Base-by-base conservation (phyloP, 2,797 vertebrate species). In the Schizothorax lantsangensis region DNA sequence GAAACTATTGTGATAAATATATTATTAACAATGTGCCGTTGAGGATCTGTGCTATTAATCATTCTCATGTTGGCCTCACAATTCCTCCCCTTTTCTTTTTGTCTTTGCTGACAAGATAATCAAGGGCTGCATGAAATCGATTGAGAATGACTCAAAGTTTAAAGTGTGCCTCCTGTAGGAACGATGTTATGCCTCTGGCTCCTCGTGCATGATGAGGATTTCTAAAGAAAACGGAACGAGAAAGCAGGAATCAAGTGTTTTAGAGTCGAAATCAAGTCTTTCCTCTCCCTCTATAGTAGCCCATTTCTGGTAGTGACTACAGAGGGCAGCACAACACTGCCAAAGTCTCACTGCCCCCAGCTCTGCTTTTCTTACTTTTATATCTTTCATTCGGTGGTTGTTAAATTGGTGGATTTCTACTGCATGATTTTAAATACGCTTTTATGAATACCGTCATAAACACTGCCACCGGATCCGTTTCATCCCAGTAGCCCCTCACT, bases 261-360 rank as follows among this genome's bases (percentile, higher is more conserved):
- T n/a, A n/a, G n/a, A n/a, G n/a, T n/a, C n/a, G n/a, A 30, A 30
- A 30, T 30, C 30, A 30, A 30, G 33, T 79, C 36, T 85, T 40
- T 72, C 83, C 47, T 69, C 64, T 77, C 81, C 75, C 77, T 87
- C 75, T 84, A 62, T 68, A 40, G 69, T 33, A 71, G 80, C 59
- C 45, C 52, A 15, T 73, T 72, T 14, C 45, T 23, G 40, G 74
- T 9, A 40, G n/a, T 33, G n/a, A 84, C 47, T 45, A 85, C 54
- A 88, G 90, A 90, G 74, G 87, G 90, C 87, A 90, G 89, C 90
- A 49, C 43, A 84, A 79, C 91, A 90, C 92, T 91, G 89, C 90
- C 87, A 1, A 49, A 54, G 69, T 74, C 86, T 81, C 52, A 74
- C 81, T 86, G 64, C 84, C 78, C 36, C n/a, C 69, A 57, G n/a